Percentiles rank a stretch among this genome's conserved stretches.
Evolutionary conservation across 2,888 invertebrate species (phyloP).

Genomic region (Synergus laeviventris): DNA sequence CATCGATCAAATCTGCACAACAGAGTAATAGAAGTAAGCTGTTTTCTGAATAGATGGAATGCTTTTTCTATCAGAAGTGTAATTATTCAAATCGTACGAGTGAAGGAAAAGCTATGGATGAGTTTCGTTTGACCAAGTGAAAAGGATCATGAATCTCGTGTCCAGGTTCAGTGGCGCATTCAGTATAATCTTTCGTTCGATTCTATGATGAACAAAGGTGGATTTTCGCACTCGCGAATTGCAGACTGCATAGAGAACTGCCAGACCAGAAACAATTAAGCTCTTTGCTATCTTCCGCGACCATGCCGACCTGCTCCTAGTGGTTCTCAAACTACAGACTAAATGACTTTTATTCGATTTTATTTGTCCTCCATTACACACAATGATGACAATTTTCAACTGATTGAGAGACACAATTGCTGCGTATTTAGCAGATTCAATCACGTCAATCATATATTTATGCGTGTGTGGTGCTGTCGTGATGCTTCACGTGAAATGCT

Average conservation of each 20-base stretch:
- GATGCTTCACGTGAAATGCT: not conserved
- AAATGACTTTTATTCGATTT: not conserved
- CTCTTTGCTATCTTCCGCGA: conserved; percentile 68
- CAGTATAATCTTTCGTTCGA: conserved; percentile 59
- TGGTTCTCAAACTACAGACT: not conserved
- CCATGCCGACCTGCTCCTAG: conserved; percentile 56
- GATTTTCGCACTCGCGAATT: conserved; percentile 47
- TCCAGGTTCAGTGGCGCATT: conserved; percentile 52
- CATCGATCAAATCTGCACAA: conserved; percentile 16
- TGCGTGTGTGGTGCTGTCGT: no score
- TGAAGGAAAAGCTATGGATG: not conserved
- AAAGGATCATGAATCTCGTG: conserved; percentile 31
- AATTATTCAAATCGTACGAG: not conserved
- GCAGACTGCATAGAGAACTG: conserved; percentile 66
- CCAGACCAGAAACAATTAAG: conserved; percentile 74
- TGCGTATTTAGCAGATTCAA: not conserved
- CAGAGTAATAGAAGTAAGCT: not conserved
- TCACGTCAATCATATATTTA: not conserved
- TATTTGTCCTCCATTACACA: no score
- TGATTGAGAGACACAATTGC: no score
- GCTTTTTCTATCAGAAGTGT: not conserved
- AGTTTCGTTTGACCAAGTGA: conserved; percentile 27
- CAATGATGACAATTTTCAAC: no score
- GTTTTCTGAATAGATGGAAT: not conserved
- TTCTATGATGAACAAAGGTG: conserved; percentile 55